Base-by-base conservation (phyloP, 2,113 vertebrate genomes). In the Equus przewalskii region DNA sequence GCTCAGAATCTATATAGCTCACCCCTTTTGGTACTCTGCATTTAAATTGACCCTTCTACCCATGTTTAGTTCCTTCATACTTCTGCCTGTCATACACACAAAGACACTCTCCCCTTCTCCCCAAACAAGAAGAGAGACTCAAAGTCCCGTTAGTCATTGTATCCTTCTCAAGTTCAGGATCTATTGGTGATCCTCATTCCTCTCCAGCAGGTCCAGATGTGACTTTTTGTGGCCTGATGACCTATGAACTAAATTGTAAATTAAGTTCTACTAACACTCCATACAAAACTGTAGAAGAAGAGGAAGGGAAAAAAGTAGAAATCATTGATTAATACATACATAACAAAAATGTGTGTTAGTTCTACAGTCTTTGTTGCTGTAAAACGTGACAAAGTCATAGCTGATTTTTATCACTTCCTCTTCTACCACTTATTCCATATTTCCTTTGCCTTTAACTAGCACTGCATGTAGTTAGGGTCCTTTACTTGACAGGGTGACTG, bases 201-300 rank as follows among this genome's bases (percentile, higher is more conserved):
- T 64, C 28, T 82, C 69, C 6, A 33, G 36, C 28, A 72, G 60
- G 44, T 76, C 75, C 46, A 88, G 62, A 30, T 81, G 54, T 64
- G 76, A 64, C 11, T 79, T 76, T 86, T 16, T 94, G 21, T 91
- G 81, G 49, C 58, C 49, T 73, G 22, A 21, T 93, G 51, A 76
- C 51, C 62, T 96, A 56, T 18, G 60, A 82, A 69, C 60, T 75
- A 90, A 81, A 46, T 44, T 75, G 49, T 75, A 86, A 87, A 87
- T 64, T 58, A 82, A 46, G n/a, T 73, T 76, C 30, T 14, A 82
- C 16, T 26, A 24, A 30, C 15, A 82, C 41, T 76, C 65, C 18
- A 36, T 56, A 62, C 3, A 95, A 76, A 86, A 56, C 44, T 82
- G 10, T 12, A 54, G 56, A 41, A 54, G 19, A 70, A 51, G 36